These are phyloP conservation scores for Rotaria socialis DNA, from an alignment of 2,888 invertebrate species.

Conservation along the genomic window DNA sequence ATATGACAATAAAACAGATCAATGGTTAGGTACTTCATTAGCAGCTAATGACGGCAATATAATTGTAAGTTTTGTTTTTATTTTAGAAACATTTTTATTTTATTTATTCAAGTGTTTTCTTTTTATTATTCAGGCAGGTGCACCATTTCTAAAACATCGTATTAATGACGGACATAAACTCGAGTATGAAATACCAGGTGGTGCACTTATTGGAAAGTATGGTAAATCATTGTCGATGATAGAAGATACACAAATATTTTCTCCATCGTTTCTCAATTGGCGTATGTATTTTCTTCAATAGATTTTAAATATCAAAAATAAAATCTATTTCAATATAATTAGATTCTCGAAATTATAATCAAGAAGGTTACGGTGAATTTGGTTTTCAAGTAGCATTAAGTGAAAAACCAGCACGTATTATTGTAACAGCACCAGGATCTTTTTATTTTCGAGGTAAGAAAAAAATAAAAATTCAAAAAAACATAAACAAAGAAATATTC, in stretches of 20 bases:
- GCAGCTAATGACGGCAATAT: conserved; percentile 38
- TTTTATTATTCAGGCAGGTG: conserved; percentile 1
- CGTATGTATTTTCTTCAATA: background rate
- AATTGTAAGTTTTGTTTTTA: background rate
- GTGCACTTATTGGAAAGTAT: background rate
- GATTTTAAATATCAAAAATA: background rate
- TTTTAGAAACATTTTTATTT: background rate
- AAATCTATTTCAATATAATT: background rate
- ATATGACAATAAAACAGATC: conserved; percentile 47
- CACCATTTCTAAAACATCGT: conserved; percentile 21
- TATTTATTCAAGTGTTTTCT: background rate
- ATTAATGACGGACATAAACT: background rate
- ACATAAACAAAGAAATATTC: background rate
- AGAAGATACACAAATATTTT: conserved; percentile 1
- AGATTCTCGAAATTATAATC: conserved; percentile 20
- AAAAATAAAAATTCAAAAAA: no score
- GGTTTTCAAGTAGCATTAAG: conserved; percentile 37
- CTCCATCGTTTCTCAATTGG: background rate
- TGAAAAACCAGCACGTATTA: background rate
- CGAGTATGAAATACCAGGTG: conserved; percentile 22
- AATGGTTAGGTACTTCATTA: conserved; percentile 48
- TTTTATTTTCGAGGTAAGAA: conserved; percentile 34
- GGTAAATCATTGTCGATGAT: background rate
- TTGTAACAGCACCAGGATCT: conserved; percentile 20
- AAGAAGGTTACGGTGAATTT: conserved; percentile 32